A percentile compares a stretch with the other conserved stretches of the same genome.
Conservation (phyloP, 2,797 vertebrate genomes). For the Lerista edwardsae region DNA sequence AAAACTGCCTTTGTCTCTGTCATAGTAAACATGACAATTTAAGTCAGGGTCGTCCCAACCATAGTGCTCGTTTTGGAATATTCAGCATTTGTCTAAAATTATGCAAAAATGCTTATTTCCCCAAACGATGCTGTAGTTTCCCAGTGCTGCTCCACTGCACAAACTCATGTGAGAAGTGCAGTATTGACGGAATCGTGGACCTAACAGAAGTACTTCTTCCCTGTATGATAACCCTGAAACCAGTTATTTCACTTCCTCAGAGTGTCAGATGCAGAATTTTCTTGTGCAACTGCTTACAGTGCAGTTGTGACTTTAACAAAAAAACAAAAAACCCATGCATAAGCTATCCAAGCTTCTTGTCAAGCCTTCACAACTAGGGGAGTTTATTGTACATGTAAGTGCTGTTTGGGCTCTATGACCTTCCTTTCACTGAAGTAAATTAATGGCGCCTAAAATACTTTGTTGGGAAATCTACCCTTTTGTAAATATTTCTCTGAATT, state of each 20-base stretch:
- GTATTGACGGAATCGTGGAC: slow-evolving; percentile 51
- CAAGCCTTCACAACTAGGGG: accelerated
- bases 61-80: no score
- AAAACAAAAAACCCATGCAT: no score
- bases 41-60: no score
- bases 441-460: neutral
- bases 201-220: slow-evolving; percentile 49
- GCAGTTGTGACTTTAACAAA: neutral
- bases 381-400: no score
- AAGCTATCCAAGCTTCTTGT: neutral
- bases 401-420: neutral
- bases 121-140: slow-evolving; percentile 10
- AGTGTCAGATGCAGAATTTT: neutral
- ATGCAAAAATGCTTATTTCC: no score
- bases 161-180: neutral
- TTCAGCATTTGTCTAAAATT: no score
- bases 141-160: neutral
- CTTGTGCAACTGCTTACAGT: slow-evolving; percentile 35
- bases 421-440: slow-evolving; percentile 30
- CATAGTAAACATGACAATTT: no score
- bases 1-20: no score
- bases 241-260: slow-evolving; percentile 56
- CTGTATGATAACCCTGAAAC: slow-evolving; percentile 21
- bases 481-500: neutral
- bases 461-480: neutral